Evolutionary conservation across 2,888 invertebrate species (phyloP), one percentile per base, ranked within the genome.

Genomic region (Chorisops tibialis): DNA sequence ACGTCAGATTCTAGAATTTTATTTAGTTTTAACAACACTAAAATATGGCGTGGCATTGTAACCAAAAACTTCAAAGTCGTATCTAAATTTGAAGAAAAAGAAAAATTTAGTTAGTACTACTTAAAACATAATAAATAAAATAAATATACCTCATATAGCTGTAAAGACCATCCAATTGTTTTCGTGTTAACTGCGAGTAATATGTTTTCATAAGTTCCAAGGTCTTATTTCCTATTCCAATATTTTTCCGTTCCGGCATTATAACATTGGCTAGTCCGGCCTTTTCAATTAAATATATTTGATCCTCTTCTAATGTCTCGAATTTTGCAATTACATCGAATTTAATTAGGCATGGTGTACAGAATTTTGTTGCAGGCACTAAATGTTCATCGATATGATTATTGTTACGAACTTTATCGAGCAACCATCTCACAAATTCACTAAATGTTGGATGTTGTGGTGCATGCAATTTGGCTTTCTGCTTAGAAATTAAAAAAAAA

Each of bases 51-150:
- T 83, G 71, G 89, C 81, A 63, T 88, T 87, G 75, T 94, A 95
- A 73, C 88, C 90, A 80, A 95, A 95, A 65, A 95, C 81, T 74
- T 87, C 85, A 77, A 93, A 93, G 78, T 95, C 95, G 73, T 89
- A 85, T 76, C 91, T 91, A 30, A 30, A n/a, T n/a, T n/a, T n/a
- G 81, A 30, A 82, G 83, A 67, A 68, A 68, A 66, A 9, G 16
- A 39, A 39, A 7, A 39, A 47, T 19, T 18, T 1, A 16, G 6
- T 47, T 14, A 2, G 18, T 19, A 12, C n/a, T 47, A 47, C 38
- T 30, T 7, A 30, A n/a, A 39, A 37, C 1, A 37, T 37, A 24
- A 30, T 5, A n/a, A 30, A 30, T 30, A 7, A 9, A 30, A 18
- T 1, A 6, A 9, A 69, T 71, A 76, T 77, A 91, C 87, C 83